Evolutionary conservation across 1,140 invertebrate genomes (phyloP), one percentile per base, ranked within the genome.

Genomic region (Drosophila mojavensis): DNA sequence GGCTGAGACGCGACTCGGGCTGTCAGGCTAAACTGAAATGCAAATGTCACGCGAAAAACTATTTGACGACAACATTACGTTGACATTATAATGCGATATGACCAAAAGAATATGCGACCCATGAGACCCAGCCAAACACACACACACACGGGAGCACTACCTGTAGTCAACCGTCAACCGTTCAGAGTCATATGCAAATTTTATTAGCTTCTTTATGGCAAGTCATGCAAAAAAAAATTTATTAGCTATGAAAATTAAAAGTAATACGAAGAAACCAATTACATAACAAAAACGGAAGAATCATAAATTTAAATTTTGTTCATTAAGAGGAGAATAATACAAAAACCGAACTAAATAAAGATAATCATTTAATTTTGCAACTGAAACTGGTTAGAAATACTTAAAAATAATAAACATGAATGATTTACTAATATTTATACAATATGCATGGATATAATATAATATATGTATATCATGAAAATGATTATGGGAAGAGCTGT

Each of bases 31-130:
- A 77, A 74, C 62, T 84, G 83, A 89, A 88, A 88, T 89, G 83
- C 83, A 89, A 88, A 88, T 89, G 84, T 88, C 84, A 88, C 84
- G 84, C 84, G 84, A 88, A 88, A 88, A 88, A 88, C 84, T 83
- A 88, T 88, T 88, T 88, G 84, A 88, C 83, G 83, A 89, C 72
- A 78, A 89, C 76, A 88, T 88, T 83, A 88, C 81, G 84, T 74
- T 89, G 80, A 80, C 84, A 88, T 89, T 84, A 88, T 81, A 85
- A 83, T 84, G 55, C 68, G 67, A 81, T 79, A 79, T 70, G 66
- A 55, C 66, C 63, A 67, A 36, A 43, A 53, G 63, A 64, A 56
- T 47, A 48, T 30, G 17, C 28, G 43, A 28, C 30, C 39, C 54
- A 54, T 61, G 58, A 72, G 65, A 58, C 67, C 28, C 30, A 56